phyloP scores from a whole-genome alignment of 2,888 invertebrate genomes.

The Thymelicus sylvestris region DNA sequence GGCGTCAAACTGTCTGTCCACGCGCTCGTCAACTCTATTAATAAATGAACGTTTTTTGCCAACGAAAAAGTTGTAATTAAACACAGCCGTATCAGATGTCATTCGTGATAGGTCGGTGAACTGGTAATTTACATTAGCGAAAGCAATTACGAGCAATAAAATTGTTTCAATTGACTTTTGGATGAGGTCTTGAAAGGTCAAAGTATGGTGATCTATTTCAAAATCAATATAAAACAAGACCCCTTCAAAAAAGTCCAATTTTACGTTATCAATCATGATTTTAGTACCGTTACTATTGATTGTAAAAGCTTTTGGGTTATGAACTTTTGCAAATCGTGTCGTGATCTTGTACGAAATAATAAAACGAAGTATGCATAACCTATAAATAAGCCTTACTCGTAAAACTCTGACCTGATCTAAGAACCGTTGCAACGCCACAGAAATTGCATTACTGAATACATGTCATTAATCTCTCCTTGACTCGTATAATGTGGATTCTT shows the following conservation, averaged over 20 bases:
- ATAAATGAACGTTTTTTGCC: constrained; percentile 49
- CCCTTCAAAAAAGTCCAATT: too few relatives aligned
- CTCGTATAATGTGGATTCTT: neutral
- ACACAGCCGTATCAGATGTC: constrained; percentile 53
- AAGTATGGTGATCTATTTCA: neutral
- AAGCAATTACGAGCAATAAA: constrained; percentile 51
- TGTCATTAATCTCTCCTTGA: neutral
- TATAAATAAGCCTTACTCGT: too few relatives aligned
- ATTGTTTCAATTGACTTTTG: constrained; percentile 52
- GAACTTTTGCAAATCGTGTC: too few relatives aligned
- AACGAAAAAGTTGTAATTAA: constrained; percentile 53
- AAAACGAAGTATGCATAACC: too few relatives aligned
- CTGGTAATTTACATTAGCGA: constrained; percentile 37
- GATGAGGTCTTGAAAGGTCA: constrained; percentile 18
- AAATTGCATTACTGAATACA: too few relatives aligned
- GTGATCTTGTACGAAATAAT: too few relatives aligned
- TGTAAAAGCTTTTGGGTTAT: too few relatives aligned
- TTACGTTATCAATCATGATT: too few relatives aligned
- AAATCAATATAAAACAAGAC: too few relatives aligned
- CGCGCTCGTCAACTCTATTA: constrained; percentile 41
- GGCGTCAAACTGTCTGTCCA: constrained; percentile 47
- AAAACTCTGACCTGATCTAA: too few relatives aligned
- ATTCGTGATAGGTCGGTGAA: constrained; percentile 52
- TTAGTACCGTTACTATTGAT: too few relatives aligned
- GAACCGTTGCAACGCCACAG: too few relatives aligned